phyloP scores from a whole-genome alignment of 2,888 invertebrate genomes.

The Epirrhoe alternata region DNA sequence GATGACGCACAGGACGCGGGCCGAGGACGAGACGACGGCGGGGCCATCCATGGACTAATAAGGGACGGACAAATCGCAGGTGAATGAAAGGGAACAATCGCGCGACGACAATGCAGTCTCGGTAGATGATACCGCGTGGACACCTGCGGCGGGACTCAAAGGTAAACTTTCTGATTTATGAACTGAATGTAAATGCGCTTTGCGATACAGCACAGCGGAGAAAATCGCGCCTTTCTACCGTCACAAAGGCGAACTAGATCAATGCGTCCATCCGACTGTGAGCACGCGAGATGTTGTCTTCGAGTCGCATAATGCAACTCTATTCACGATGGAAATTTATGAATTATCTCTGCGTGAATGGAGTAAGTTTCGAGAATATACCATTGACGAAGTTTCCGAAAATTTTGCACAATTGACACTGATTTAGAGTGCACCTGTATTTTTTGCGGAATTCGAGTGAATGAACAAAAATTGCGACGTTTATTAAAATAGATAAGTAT shows the following conservation, averaged over 20 bases:
- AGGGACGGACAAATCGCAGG: slow-evolving; percentile 68
- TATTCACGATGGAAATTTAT: slow-evolving; percentile 46
- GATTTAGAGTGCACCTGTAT: slow-evolving; percentile 46
- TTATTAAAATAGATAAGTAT: not conserved
- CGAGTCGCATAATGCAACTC: slow-evolving; percentile 54
- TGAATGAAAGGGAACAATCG: slow-evolving; percentile 65
- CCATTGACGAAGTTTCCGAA: slow-evolving; percentile 48
- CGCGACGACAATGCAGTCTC: slow-evolving; percentile 60
- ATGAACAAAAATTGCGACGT: slow-evolving; percentile 4
- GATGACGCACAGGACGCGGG: slow-evolving; percentile 58
- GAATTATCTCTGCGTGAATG: slow-evolving; percentile 53
- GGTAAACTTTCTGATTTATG: slow-evolving; percentile 71
- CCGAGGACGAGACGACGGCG: slow-evolving; percentile 48
- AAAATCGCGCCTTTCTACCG: slow-evolving; percentile 70
- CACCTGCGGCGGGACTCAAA: slow-evolving; percentile 68
- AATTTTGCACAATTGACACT: slow-evolving; percentile 60
- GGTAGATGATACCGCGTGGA: slow-evolving; percentile 57
- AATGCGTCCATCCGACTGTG: slow-evolving; percentile 61
- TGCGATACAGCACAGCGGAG: slow-evolving; percentile 62
- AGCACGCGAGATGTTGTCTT: slow-evolving; percentile 61
- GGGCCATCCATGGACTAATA: slow-evolving; percentile 62
- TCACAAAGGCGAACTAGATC: slow-evolving; percentile 64
- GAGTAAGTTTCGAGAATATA: slow-evolving; percentile 51
- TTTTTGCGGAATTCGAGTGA: slow-evolving; percentile 26
- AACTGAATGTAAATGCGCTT: slow-evolving; percentile 58